These are phyloP conservation scores for Parnassius mnemosyne DNA, from an alignment of 2,888 invertebrate genomes.

Conservation along the genomic window DNA sequence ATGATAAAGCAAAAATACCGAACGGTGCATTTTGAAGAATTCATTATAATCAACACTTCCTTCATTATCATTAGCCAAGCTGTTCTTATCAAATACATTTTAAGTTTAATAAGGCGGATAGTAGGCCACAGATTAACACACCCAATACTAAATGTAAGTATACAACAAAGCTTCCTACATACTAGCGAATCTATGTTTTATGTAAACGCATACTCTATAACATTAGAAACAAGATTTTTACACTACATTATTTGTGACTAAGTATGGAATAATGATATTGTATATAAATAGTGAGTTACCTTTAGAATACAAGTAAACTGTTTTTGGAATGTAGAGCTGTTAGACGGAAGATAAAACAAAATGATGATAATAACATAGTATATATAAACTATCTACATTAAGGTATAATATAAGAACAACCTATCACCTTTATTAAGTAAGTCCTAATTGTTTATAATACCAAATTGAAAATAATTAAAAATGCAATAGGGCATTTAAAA, in stretches of 20 bases:
- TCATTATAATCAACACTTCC: neutral
- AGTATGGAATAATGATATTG: slow-evolving; percentile 6
- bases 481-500: slow-evolving; percentile 24
- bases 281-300: slow-evolving; percentile 7
- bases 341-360: slow-evolving; percentile 22
- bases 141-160: slow-evolving; percentile 2
- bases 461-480: slow-evolving; percentile 10
- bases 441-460: slow-evolving; percentile 1
- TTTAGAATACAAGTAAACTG: slow-evolving; percentile 10
- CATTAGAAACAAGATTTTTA: neutral
- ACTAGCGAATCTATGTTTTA: slow-evolving; percentile 10
- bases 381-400: slow-evolving; percentile 5
- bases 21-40: slow-evolving; percentile 9
- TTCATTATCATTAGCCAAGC: neutral
- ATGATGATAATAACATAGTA: neutral
- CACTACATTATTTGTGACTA: slow-evolving; percentile 19
- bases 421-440: slow-evolving; percentile 5
- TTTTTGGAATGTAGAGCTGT: slow-evolving; percentile 29
- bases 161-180: slow-evolving; percentile 11
- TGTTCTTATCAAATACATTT: neutral
- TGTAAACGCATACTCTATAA: neutral
- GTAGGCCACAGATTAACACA: slow-evolving; percentile 2
- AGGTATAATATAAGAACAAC: slow-evolving; percentile 17
- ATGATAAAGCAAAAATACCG: slow-evolving; percentile 5
- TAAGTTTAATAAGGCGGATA: slow-evolving; percentile 1